Evolutionary conservation across 2,888 invertebrate genomes (phyloP), one percentile per base, ranked within the genome.

Genomic region (Tyria jacobaeae): DNA sequence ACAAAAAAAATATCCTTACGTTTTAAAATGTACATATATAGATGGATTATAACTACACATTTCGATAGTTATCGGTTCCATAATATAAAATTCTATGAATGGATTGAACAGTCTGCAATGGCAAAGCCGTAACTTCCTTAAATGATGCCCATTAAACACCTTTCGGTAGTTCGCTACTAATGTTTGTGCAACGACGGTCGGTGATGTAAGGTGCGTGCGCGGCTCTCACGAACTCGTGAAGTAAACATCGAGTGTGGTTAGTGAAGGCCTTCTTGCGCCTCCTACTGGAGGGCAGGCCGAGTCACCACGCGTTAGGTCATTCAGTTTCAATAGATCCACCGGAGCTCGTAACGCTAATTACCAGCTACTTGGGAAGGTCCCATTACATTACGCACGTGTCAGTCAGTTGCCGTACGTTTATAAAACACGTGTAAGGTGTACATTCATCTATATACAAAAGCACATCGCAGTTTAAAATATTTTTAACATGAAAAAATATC

Each of bases 181-280:
- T 3, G 52, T 15, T 2, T 9, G 24, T 12, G 1, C 10, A 41
- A 34, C 48, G 15, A 17, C 49, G 21, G 14, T 4, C 12, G 52
- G 48, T 73, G 67, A 73, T 34, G 74, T 63, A 63, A 70, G 17
- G 21, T 12, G n/a, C 66, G 48, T 47, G 12, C 54, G 37, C 15
- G 27, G 25, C 57, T 47, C 44, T 41, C 71, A 65, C 59, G 57
- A 57, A 53, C 49, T 55, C 34, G 59, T 57, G 39, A 51, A 57
- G 51, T 50, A 52, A 57, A 70, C 55, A 35, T 9, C 57, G 27
- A 44, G 61, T n/a, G n/a, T n/a, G n/a, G n/a, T n/a, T n/a, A n/a
- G n/a, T 58, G 64, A 64, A 71, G 71, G 71, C 70, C 70, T 41
- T 21, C 3, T 17, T 17, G 17, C 41, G 6, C n/a, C n/a, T n/a